A percentile compares a stretch with the other conserved stretches of the same genome.
Evolutionary conservation across 1,140 invertebrate species (phyloP).

Genomic region (Pseudobourletiella spinata): DNA sequence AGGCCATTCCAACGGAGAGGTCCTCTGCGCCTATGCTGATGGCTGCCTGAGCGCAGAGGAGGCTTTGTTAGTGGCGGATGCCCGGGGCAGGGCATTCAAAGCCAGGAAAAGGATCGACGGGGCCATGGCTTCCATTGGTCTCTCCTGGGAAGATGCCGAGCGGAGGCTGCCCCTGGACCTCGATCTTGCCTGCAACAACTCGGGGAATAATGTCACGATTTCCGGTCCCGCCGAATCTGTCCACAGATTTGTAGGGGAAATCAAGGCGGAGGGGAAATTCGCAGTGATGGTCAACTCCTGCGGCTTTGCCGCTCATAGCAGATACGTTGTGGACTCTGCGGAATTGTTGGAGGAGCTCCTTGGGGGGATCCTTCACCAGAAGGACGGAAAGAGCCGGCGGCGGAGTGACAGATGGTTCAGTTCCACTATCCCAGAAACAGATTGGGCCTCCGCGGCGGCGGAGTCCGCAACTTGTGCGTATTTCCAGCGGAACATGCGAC

Average conservation of each 20-base stretch:
- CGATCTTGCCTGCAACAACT: conserved; percentile 22
- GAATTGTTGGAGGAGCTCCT: conserved; percentile 46
- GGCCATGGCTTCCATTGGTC: conserved; percentile 52
- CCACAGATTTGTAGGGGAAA: not conserved
- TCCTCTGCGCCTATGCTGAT: no score
- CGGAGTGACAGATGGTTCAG: conserved; percentile 78
- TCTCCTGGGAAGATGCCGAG: conserved; percentile 78
- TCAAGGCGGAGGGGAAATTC: no score
- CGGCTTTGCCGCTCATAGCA: conserved; percentile 4
- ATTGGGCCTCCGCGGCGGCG: conserved; percentile 68
- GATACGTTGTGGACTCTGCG: conserved; percentile 49
- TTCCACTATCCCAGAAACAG: conserved; percentile 73
- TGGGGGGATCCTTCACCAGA: conserved; percentile 42
- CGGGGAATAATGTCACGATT: conserved; percentile 20
- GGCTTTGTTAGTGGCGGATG: conserved; percentile 77
- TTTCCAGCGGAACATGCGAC: conserved; percentile 53
- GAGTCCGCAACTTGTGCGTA: conserved; percentile 83
- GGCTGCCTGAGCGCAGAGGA: no score
- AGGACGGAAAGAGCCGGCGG: conserved; percentile 68
- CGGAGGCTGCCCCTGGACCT: conserved; percentile 58
- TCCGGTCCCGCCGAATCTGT: conserved; percentile 89
- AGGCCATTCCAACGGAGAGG: conserved; percentile 90
- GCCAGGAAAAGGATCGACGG: conserved; percentile 45
- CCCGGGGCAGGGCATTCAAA: conserved; percentile 49
- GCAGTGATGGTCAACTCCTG: conserved; percentile 9